These are phyloP conservation scores for Scrobipalpa atriplicella DNA, from an alignment of 2,888 invertebrate species.

Conservation along the genomic window DNA sequence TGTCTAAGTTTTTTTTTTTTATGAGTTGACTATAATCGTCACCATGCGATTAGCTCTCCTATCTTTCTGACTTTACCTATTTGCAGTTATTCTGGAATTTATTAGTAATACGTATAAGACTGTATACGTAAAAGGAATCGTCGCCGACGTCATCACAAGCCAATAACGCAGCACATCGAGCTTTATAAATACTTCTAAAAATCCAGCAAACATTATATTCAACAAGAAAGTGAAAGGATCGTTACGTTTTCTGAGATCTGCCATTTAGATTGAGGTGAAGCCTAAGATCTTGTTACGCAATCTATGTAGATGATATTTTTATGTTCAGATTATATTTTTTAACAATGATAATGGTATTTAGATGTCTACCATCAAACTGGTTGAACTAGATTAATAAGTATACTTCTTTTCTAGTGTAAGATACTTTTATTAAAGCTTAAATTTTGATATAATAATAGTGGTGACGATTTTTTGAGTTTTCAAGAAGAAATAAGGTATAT, in stretches of 20 bases:
- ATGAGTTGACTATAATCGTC: too few species aligned
- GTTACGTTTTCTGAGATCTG: constrained; percentile 28
- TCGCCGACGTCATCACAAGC: constrained; percentile 17
- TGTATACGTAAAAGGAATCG: not conserved
- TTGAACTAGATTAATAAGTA: constrained; percentile 6
- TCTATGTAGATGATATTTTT: not conserved
- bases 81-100: not conserved
- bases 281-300: not conserved
- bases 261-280: constrained; percentile 19
- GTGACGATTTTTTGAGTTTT: too few species aligned
- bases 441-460: too few species aligned
- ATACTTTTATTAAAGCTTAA: too few species aligned
- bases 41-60: too few species aligned
- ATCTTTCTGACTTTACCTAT: not conserved
- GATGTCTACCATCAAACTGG: constrained; percentile 8
- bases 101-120: not conserved
- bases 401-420: not conserved
- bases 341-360: not conserved
- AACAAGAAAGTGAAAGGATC: constrained; percentile 37
- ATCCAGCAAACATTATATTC: constrained; percentile 31
- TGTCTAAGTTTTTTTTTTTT: too few species aligned
- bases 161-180: constrained; percentile 31
- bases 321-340: constrained; percentile 7
- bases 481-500: too few species aligned
- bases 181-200: constrained; percentile 34